Conservation (phyloP, 2,797 vertebrate species). For the Melanotaenia nigrans region DNA sequence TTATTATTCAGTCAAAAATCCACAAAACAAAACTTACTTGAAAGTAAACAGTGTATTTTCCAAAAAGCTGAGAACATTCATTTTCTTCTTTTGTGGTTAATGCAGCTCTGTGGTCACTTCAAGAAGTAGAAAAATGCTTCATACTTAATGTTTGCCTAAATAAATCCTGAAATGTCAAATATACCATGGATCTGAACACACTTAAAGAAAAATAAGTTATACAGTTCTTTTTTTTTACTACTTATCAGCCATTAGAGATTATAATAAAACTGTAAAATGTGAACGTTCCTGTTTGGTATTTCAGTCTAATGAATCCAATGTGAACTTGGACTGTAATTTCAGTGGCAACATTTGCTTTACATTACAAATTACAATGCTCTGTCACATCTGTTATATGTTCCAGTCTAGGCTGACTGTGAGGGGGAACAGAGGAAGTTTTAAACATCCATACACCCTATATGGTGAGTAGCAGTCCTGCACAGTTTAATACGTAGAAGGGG, state of each 20-base stretch:
- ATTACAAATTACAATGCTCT: slow-evolving; percentile 25
- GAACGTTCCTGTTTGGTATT: neutral
- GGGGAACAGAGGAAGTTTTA: neutral
- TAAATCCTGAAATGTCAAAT: slow-evolving; percentile 40
- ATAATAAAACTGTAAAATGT: neutral
- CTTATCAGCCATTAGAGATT: slow-evolving; percentile 2
- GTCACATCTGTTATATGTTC: slow-evolving; percentile 16
- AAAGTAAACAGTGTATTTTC: slow-evolving; percentile 18
- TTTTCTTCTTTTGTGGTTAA: slow-evolving; percentile 36
- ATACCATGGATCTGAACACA: slow-evolving; percentile 21
- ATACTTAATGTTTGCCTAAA: slow-evolving; percentile 25
- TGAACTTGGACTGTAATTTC: slow-evolving; percentile 2
- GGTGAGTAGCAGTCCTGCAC: slow-evolving; percentile 40
- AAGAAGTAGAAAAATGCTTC: slow-evolving; percentile 38
- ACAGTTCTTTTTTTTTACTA: neutral
- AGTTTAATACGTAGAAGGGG: slow-evolving; percentile 45
- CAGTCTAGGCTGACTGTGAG: slow-evolving; percentile 12
- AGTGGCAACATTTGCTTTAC: slow-evolving; percentile 37
- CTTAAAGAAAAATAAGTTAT: slow-evolving; percentile 36
- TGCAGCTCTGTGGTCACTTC: slow-evolving; percentile 27
- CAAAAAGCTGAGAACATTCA: slow-evolving; percentile 13
- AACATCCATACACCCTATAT: slow-evolving; percentile 46
- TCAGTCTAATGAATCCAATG: neutral
- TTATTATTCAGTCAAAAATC: slow-evolving; percentile 40
- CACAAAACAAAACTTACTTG: slow-evolving; percentile 2